Base-by-base conservation (phyloP, 2,888 invertebrate species). In the Andricus quercusramuli region DNA sequence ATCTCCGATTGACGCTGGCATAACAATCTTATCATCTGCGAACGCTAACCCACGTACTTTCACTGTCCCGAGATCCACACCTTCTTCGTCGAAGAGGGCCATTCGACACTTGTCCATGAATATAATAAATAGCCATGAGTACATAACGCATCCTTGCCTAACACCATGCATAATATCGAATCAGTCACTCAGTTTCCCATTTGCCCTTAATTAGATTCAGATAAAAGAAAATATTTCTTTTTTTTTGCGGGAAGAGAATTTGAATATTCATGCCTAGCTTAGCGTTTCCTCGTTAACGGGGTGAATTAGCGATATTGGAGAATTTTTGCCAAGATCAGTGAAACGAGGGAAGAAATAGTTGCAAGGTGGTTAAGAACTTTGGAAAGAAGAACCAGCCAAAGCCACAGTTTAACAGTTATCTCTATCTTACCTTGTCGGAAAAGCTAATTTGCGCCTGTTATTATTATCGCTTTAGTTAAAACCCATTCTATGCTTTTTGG, bases 261-360 rank as follows among this genome's bases (percentile, higher is more conserved):
- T 70, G 70, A 70, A 51, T 70, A 70, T 70, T 70, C 51, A 70
- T 70, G 29, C 47, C 51, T 32, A 29, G 47, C 51, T 70, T 70
- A 51, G 70, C 51, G 20, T 29, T 29, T 44, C 68, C 70, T 70
- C 70, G 70, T 70, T 70, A 70, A 70, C 70, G 51, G 11, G 70
- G 70, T 51, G 70, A 70, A 70, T 70, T 70, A 70, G 47, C 70
- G 51, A 51, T 51, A 70, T 70, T 70, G 70, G 47, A 44, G 70
- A 51, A 70, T 25, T 70, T 70, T 29, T 29, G 20, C 70, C 47
- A 47, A 70, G 51, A 70, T 70, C 51, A 70, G 70, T 51, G 51
- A 70, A 70, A 70, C 70, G 70, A 70, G 70, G 29, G 29, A 70
- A 70, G 51, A 70, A 70, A 70, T 70, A 70, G 47, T 25, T 47